These are phyloP conservation scores for Sceloporus undulatus DNA, from an alignment of 2,113 vertebrate genomes.

Conservation along the genomic window DNA sequence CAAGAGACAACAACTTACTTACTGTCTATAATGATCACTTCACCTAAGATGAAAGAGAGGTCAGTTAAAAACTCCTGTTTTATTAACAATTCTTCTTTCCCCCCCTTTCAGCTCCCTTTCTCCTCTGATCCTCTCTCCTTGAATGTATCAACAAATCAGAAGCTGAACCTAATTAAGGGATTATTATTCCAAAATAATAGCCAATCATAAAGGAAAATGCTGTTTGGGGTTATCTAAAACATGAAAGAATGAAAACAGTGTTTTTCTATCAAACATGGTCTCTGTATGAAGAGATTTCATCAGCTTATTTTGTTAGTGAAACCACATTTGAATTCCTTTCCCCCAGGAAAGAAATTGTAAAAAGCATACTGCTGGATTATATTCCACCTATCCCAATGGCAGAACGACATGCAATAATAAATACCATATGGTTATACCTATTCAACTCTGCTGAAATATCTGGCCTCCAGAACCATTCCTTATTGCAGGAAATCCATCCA, in stretches of 20 bases:
- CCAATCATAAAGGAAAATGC: constrained; percentile 20
- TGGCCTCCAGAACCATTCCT: background rate
- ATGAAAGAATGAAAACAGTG: background rate
- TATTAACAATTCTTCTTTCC: background rate
- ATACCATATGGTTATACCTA: background rate
- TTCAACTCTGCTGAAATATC: constrained; percentile 17
- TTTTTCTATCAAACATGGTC: constrained; percentile 12
- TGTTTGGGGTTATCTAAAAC: background rate
- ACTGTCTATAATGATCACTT: background rate
- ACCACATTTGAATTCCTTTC: constrained; percentile 21
- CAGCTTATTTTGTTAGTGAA: constrained; percentile 25
- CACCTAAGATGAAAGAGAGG: background rate
- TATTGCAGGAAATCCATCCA: constrained; percentile 8
- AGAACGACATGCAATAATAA: background rate
- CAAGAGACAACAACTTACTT: background rate
- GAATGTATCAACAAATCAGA: background rate
- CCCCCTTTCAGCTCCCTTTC: background rate
- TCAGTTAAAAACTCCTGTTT: background rate
- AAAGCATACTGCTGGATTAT: constrained; percentile 15
- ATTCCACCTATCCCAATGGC: background rate
- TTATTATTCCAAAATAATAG: constrained; percentile 22
- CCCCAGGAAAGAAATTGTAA: background rate
- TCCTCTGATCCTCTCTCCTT: constrained; percentile 5
- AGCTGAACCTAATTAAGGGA: background rate
- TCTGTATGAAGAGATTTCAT: constrained; percentile 27